Evolutionary conservation across 1,140 invertebrate species (phyloP).

Genomic region (Papilio glaucus): DNA sequence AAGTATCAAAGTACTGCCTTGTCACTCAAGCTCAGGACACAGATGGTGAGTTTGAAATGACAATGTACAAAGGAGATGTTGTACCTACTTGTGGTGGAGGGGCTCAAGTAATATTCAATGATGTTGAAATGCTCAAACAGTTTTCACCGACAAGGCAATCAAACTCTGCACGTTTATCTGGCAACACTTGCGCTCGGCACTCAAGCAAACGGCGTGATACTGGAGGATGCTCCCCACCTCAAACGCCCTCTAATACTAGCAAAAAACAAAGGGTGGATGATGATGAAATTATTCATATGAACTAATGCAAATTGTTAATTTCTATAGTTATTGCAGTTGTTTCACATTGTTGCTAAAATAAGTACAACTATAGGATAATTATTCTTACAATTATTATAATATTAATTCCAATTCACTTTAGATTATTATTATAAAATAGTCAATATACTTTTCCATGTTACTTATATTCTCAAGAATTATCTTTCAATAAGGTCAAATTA

Average conservation of each 20-base stretch:
- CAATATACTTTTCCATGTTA: background rate
- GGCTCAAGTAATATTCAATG: conserved; percentile 97
- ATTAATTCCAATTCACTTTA: background rate
- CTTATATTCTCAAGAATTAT: background rate
- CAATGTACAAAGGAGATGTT: conserved; percentile 96
- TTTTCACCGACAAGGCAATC: conserved; percentile 86
- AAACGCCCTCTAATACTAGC: conserved; percentile 73
- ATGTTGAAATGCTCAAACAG: conserved; percentile 96
- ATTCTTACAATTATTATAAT: background rate
- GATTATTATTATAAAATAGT: background rate
- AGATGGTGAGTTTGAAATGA: conserved; percentile 96
- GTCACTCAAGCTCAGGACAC: conserved; percentile 95
- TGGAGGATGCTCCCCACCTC: conserved; percentile 63
- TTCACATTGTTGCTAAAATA: background rate
- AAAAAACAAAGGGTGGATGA: conserved; percentile 78
- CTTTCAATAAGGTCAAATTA: background rate
- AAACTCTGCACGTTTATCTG: conserved; percentile 52
- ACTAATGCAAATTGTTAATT: conserved; percentile 2
- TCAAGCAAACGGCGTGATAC: conserved; percentile 71
- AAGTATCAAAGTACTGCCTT: conserved; percentile 94
- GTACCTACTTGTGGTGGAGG: conserved; percentile 96
- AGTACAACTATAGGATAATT: conserved; percentile 16
- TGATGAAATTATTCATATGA: conserved; percentile 46
- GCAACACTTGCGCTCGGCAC: conserved; percentile 65
- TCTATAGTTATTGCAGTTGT: background rate